Percentiles rank a stretch among this genome's conserved stretches.
Evolutionary conservation across 2,113 vertebrate species (phyloP).

Genomic region (Calyptomena viridis): DNA sequence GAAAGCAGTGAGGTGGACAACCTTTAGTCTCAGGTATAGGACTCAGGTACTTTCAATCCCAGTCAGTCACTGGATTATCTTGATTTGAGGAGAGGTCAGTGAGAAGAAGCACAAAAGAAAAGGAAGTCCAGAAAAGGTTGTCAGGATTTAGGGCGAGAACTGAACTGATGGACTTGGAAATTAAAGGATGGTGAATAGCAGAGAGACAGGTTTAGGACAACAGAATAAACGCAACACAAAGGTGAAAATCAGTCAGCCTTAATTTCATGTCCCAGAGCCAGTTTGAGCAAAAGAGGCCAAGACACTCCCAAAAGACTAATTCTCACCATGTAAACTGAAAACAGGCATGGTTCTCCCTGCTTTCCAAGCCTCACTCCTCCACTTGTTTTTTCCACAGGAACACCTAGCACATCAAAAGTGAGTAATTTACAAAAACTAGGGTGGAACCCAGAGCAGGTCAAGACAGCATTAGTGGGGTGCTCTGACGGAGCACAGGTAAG

Average conservation of each 20-base stretch:
- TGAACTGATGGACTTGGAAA: background rate
- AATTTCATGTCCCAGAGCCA: background rate
- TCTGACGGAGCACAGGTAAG: background rate
- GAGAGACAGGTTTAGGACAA: background rate
- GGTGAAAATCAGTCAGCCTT: background rate
- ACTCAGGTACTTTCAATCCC: background rate
- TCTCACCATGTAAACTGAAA: background rate
- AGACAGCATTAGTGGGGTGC: fast-evolving
- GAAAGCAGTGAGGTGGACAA: background rate
- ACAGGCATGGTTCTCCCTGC: background rate
- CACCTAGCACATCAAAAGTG: background rate
- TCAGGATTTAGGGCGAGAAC: background rate
- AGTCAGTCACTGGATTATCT: background rate
- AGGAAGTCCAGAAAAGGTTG: background rate
- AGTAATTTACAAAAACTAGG: background rate
- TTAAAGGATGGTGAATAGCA: background rate
- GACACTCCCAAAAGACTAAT: background rate
- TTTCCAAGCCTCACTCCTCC: background rate
- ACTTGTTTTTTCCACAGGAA: background rate
- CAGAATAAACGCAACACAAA: background rate
- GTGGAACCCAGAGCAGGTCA: background rate
- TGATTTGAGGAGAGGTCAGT: background rate
- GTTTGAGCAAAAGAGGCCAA: background rate
- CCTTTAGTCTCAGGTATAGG: background rate
- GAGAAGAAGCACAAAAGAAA: background rate